Percentiles rank a stretch among this genome's conserved stretches.
Conservation (phyloP, 2,797 vertebrate species). For the Hydrocynus forskahlii region DNA sequence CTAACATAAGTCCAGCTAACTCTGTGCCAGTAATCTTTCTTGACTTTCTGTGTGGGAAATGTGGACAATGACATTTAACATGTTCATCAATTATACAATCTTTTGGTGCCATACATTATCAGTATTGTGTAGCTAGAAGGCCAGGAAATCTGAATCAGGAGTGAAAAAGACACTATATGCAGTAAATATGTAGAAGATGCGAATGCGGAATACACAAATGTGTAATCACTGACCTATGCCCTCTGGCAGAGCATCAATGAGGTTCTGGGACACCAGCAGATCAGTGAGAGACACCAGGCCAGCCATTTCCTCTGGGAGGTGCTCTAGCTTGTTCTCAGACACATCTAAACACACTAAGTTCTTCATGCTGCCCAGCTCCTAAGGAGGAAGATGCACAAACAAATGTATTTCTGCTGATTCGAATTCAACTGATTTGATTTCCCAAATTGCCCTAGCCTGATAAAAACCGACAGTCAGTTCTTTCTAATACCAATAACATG, state of each 20-base stretch:
- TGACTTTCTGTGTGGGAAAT: neutral
- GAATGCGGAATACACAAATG: neutral
- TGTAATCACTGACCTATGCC: constrained; percentile 83
- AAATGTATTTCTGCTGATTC: neutral
- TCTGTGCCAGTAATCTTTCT: neutral
- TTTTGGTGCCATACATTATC: too few species aligned
- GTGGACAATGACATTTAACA: too few species aligned
- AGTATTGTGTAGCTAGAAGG: too few species aligned
- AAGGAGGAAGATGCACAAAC: constrained; percentile 22
- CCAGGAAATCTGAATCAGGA: too few species aligned
- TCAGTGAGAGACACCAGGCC: constrained; percentile 88
- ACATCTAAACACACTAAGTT: constrained; percentile 95
- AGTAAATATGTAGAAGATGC: too few species aligned
- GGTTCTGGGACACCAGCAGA: constrained; percentile 95
- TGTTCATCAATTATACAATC: too few species aligned
- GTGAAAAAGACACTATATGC: too few species aligned
- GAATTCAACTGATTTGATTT: neutral
- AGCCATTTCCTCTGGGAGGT: constrained; percentile 91
- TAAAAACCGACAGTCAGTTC: neutral
- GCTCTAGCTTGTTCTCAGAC: constrained; percentile 96
- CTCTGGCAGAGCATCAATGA: constrained; percentile 89
- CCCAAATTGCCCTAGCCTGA: neutral
- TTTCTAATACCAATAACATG: neutral
- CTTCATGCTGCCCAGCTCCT: constrained; percentile 94
- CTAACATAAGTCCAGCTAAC: neutral